These are phyloP conservation scores for Pseudorectes ferrugineus DNA, from an alignment of 2,113 vertebrate species.

Conservation along the genomic window DNA sequence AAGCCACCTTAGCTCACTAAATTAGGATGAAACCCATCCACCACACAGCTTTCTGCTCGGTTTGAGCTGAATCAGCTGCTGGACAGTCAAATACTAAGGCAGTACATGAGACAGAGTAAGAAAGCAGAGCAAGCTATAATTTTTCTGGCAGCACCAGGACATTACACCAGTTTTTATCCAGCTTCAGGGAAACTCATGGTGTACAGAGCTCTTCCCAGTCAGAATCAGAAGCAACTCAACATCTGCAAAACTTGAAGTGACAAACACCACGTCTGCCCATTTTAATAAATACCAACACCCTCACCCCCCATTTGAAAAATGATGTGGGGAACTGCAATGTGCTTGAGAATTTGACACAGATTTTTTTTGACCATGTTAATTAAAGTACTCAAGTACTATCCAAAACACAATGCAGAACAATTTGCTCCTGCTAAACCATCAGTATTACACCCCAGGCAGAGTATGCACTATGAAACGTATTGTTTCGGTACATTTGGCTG, in stretches of 20 bases:
- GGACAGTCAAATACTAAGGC: not conserved
- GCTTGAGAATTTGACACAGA: not conserved
- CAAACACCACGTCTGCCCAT: not conserved
- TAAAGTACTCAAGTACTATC: not conserved
- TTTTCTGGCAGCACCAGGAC: not conserved
- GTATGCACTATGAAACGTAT: rapidly evolving
- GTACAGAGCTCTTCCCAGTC: not conserved
- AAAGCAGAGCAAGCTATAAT: not conserved
- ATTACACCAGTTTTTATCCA: not conserved
- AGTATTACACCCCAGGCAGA: not conserved
- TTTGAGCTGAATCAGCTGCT: not conserved
- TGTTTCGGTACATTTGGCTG: not conserved
- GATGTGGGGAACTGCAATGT: not conserved
- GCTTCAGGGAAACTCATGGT: not conserved
- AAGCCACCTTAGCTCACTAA: not conserved
- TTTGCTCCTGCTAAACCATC: not conserved
- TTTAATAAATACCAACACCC: not conserved
- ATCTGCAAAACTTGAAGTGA: not conserved
- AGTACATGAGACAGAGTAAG: not conserved
- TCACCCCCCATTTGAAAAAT: rapidly evolving
- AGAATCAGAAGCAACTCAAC: not conserved
- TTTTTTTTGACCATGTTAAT: not conserved
- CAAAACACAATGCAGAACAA: not conserved
- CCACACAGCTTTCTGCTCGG: not conserved
- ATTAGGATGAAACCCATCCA: not conserved